Base-by-base conservation (phyloP, 2,888 invertebrate genomes). In the Ennomos quercinarius region DNA sequence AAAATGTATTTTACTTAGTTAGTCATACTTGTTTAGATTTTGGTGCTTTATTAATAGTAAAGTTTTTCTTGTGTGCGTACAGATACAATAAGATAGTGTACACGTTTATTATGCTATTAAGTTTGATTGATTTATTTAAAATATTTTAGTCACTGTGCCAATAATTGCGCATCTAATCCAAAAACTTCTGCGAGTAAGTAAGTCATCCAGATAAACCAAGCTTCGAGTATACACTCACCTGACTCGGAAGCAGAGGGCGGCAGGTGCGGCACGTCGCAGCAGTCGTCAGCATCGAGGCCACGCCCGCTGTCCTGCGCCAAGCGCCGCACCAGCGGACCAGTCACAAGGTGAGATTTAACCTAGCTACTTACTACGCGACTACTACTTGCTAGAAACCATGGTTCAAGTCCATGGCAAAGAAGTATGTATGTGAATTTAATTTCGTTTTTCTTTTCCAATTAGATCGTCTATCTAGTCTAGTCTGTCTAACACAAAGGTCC, bases 261-360 rank as follows among this genome's bases (percentile, higher is more conserved):
- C 85, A 64, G 91, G 91, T 80, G 90, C 89, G 88, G 89, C 91
- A 85, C 92, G 89, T 84, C 91, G 91, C 84, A 91, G 80, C 86
- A 91, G 83, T 78, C 90, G 92, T 92, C 92, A 92, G 91, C 91
- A 92, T 72, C 85, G 84, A 76, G 85, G 87, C 91, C 92, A 92
- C 77, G 83, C 89, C 75, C 87, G 91, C 92, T 92, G 89, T 77
- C 92, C 92, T 92, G 91, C 91, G 91, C 84, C 91, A 91, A 91
- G 83, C 86, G 92, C 91, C 91, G 92, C 91, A 89, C 87, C 90
- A 90, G 91, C 91, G 92, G 91, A 91, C 90, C 88, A 91, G 91
- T 92, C 91, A 91, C 88, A 91, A 89, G 84, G 91, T 92, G 90
- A 91, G 92, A 89, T 86, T 86, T 80, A 81, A 89, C 89, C 91